Evolutionary conservation across 2,797 vertebrate genomes (phyloP).

Genomic region (Ptychadena robeensis): DNA sequence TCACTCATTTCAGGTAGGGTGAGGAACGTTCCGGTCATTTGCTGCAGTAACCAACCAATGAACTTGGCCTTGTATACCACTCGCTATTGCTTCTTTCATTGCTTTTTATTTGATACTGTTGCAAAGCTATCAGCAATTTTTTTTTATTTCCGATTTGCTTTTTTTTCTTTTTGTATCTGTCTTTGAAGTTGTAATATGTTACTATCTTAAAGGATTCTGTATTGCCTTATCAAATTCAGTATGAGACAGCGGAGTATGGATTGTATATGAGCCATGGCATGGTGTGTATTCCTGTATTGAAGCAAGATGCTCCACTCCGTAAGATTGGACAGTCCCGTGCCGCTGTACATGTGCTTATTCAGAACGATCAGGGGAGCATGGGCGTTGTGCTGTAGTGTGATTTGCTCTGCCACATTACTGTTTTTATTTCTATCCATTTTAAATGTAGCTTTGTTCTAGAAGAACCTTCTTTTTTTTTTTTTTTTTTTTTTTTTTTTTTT

Average conservation of each 20-base stretch:
- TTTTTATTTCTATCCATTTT: constrained; percentile 1
- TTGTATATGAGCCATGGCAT: not conserved
- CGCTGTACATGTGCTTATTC: not conserved
- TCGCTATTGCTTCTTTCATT: constrained; percentile 9
- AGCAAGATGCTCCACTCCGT: too few relatives aligned
- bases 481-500: too few relatives aligned
- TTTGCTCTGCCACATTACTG: not conserved
- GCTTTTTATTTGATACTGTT: constrained; percentile 7
- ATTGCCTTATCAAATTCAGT: not conserved
- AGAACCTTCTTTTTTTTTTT: too few relatives aligned
- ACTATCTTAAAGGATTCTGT: constrained; percentile 3
- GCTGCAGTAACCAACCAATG: not conserved
- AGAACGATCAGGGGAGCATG: not conserved
- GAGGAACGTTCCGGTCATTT: not conserved
- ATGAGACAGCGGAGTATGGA: not conserved
- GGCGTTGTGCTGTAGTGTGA: not conserved
- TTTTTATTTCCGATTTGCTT: constrained; percentile 1
- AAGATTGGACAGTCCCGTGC: not conserved
- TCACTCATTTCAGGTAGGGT: not conserved
- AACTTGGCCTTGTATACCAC: constrained; percentile 39
- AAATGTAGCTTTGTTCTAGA: constrained; percentile 8
- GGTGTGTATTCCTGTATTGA: too few relatives aligned
- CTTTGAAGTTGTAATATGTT: not conserved
- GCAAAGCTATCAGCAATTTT: constrained; percentile 10
- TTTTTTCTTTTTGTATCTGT: not conserved